A percentile compares a stretch with the other conserved stretches of the same genome.
These are phyloP conservation scores for Drosophila maculinotata DNA, from an alignment of 2,888 invertebrate species.

Conservation along the genomic window DNA sequence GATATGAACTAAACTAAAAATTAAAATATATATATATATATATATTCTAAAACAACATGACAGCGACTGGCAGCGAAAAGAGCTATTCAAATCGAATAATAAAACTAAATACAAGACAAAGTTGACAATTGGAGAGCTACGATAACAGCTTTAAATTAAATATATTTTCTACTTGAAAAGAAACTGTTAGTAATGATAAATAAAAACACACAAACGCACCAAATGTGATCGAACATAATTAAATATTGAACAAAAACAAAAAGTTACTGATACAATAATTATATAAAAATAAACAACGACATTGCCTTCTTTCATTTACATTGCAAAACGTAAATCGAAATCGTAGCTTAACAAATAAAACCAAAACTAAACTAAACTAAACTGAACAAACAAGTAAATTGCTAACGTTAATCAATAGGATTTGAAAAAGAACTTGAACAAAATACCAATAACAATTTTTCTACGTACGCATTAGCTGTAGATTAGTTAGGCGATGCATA, in stretches of 20 bases:
- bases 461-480: slow-evolving; percentile 58
- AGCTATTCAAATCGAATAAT: slow-evolving; percentile 29
- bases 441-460: slow-evolving; percentile 51
- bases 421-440: slow-evolving; percentile 6
- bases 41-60: slow-evolving; percentile 51
- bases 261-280: slow-evolving; percentile 45
- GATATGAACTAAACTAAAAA: slow-evolving; percentile 60
- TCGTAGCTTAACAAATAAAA: slow-evolving; percentile 33
- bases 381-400: slow-evolving; percentile 27
- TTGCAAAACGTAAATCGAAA: slow-evolving; percentile 43
- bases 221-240: slow-evolving; percentile 70
- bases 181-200: slow-evolving; percentile 29
- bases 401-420: slow-evolving; percentile 23
- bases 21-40: slow-evolving; percentile 22
- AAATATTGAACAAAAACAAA: slow-evolving; percentile 34
- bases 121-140: slow-evolving; percentile 45
- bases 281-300: slow-evolving; percentile 56
- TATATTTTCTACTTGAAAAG: slow-evolving; percentile 67
- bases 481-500: slow-evolving; percentile 60
- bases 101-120: slow-evolving; percentile 15
- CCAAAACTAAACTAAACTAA: slow-evolving; percentile 1
- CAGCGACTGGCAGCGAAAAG: slow-evolving; percentile 27
- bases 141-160: slow-evolving; percentile 68
- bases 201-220: slow-evolving; percentile 64
- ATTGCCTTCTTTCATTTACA: slow-evolving; percentile 74